Evolutionary conservation across 2,113 vertebrate genomes (phyloP).

Genomic region (Xyrauchen texanus): DNA sequence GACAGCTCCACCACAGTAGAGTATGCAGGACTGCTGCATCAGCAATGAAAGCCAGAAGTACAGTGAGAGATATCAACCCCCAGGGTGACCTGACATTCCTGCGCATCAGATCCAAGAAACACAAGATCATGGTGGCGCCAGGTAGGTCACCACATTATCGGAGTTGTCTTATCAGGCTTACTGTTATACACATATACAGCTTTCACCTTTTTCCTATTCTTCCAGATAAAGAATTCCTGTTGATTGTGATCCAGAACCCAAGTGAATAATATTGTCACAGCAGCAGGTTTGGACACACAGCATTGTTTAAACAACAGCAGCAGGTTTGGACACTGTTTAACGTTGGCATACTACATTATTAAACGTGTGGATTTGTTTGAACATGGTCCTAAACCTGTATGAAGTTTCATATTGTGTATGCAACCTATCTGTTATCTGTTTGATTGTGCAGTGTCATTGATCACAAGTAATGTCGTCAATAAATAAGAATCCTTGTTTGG

Average conservation of each 20-base stretch:
- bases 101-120: slow-evolving; percentile 84
- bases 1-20: slow-evolving; percentile 80
- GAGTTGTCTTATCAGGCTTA: background rate
- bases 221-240: slow-evolving; percentile 80
- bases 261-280: slow-evolving; percentile 65
- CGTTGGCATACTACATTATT: no score
- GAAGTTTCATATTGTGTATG: no score
- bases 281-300: no score
- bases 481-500: no score
- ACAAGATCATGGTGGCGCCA: slow-evolving; percentile 85
- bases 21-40: slow-evolving; percentile 79
- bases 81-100: slow-evolving; percentile 85
- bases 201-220: background rate
- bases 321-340: no score
- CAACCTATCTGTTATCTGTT: no score
- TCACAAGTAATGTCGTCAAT: no score
- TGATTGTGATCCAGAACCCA: slow-evolving; percentile 83
- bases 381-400: no score
- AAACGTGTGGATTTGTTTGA: no score
- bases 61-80: slow-evolving; percentile 83
- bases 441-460: no score
- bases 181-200: background rate
- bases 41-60: slow-evolving; percentile 74
- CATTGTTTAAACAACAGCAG: no score
- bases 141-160: slow-evolving; percentile 65